These are phyloP conservation scores for Leptosomus discolor DNA, from an alignment of 2,113 vertebrate genomes.

Conservation along the genomic window DNA sequence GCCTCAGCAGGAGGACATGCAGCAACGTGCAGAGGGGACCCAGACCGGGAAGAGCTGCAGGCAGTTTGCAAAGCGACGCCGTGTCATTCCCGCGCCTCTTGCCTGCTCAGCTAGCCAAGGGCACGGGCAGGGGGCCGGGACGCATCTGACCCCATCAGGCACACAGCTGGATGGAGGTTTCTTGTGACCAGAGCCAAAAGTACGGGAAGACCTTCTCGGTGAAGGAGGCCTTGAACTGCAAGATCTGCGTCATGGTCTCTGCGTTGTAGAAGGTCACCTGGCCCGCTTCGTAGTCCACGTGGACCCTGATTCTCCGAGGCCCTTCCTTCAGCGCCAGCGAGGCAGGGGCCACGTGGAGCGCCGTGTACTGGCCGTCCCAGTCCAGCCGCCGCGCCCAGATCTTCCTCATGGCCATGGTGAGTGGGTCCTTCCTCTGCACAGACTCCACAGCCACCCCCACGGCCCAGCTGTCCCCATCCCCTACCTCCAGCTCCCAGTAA, in stretches of 20 bases:
- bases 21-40: accelerated
- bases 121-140: accelerated
- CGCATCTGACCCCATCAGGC: accelerated
- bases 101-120: background rate
- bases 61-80: accelerated
- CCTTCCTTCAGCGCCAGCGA: accelerated
- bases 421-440: background rate
- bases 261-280: slow-evolving; percentile 26
- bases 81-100: background rate
- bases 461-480: slow-evolving; percentile 26
- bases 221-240: slow-evolving; percentile 3
- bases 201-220: slow-evolving; percentile 30
- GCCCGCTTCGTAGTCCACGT: background rate
- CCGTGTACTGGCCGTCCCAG: background rate
- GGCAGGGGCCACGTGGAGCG: background rate
- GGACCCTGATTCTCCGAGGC: background rate
- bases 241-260: background rate
- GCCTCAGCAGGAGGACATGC: background rate
- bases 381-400: slow-evolving; percentile 30
- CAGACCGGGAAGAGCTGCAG: background rate
- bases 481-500: slow-evolving; percentile 70
- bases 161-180: background rate
- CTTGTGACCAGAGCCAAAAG: background rate
- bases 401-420: background rate
- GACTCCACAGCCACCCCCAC: slow-evolving; percentile 69